phyloP scores from a whole-genome alignment of 2,797 vertebrate genomes.

The Danio kyathit region DNA sequence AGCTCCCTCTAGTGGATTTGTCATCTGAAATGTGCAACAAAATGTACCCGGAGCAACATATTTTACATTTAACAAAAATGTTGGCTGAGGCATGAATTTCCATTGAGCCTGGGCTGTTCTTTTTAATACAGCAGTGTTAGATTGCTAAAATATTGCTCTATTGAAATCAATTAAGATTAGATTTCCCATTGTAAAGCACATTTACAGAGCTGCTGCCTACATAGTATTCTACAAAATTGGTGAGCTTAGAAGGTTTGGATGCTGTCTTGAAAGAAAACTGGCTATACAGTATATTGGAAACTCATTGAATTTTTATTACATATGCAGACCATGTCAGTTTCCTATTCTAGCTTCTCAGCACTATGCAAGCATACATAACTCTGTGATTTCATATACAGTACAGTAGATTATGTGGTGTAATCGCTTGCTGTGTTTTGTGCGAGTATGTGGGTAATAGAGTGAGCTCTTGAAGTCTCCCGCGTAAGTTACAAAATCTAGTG shows the following conservation, averaged over 20 bases:
- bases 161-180: not conserved
- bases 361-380: not conserved
- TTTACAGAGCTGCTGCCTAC: not conserved
- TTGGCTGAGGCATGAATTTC: no score
- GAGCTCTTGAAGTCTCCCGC: not conserved
- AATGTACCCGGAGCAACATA: no score
- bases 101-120: not conserved
- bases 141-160: not conserved
- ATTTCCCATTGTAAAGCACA: not conserved
- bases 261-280: no score
- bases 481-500: not conserved
- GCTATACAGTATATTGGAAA: no score
- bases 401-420: conserved; percentile 1
- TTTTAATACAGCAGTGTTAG: not conserved
- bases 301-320: not conserved
- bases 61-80: no score
- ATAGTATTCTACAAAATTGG: not conserved
- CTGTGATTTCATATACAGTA: not conserved
- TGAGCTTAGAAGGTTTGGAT: not conserved
- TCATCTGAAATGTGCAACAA: no score
- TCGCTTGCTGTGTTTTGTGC: conserved; percentile 17
- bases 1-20: no score
- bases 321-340: not conserved
- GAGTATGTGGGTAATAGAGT: not conserved
- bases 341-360: not conserved